Percentiles rank a stretch among this genome's conserved stretches.
These are phyloP conservation scores for Entomobrya proxima DNA, from an alignment of 2,888 invertebrate genomes.

Conservation along the genomic window DNA sequence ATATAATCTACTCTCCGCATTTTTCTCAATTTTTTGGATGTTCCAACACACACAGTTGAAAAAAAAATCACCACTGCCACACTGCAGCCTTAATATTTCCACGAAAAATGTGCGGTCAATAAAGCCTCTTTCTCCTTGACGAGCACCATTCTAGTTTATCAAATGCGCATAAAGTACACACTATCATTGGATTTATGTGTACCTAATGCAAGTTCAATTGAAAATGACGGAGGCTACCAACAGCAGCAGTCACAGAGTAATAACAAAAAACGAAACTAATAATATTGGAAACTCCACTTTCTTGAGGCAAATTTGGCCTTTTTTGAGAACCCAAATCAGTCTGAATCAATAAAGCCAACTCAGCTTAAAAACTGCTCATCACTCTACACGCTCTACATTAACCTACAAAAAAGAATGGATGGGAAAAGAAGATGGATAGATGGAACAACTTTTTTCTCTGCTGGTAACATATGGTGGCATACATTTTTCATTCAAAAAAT, in stretches of 20 bases:
- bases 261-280: neutral
- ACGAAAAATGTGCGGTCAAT: neutral
- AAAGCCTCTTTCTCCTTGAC: neutral
- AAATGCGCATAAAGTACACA: neutral
- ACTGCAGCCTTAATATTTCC: neutral
- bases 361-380: constrained; percentile 43
- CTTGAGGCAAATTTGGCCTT: no score
- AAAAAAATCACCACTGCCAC: neutral
- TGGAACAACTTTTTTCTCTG: neutral
- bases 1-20: neutral
- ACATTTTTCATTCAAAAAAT: constrained; percentile 15
- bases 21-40: neutral
- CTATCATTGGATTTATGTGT: no score
- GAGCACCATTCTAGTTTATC: neutral
- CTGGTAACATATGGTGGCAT: constrained; percentile 52
- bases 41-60: no score
- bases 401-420: constrained; percentile 47
- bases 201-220: neutral
- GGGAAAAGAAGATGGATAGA: no score
- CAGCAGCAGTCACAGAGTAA: neutral
- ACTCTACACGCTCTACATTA: constrained; percentile 20
- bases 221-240: neutral
- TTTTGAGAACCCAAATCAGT: constrained; percentile 9
- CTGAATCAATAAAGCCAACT: constrained; percentile 37
- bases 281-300: neutral